These are phyloP conservation scores for Polymixis lichenea DNA, from an alignment of 2,888 invertebrate species.

Conservation along the genomic window DNA sequence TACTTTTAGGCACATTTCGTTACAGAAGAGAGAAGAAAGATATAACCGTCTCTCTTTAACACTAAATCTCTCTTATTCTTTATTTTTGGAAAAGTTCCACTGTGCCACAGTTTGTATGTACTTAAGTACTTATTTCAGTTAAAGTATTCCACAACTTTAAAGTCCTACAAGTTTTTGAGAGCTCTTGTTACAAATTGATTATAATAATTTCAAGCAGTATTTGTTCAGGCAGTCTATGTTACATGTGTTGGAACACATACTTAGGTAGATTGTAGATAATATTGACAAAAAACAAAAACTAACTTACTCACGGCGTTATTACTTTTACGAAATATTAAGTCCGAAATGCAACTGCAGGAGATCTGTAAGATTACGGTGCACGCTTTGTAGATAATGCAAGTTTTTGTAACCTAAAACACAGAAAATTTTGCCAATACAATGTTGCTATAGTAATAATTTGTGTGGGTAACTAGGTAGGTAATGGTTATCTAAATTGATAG, in stretches of 20 bases:
- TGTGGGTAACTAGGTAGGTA: neutral
- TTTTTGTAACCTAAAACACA: slow-evolving; percentile 38
- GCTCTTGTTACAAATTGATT: neutral
- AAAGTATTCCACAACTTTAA: neutral
- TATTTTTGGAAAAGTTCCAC: too few relatives aligned
- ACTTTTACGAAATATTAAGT: slow-evolving; percentile 30
- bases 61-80: too few relatives aligned
- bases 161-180: neutral
- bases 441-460: neutral
- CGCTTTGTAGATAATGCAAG: slow-evolving; percentile 25
- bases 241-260: neutral
- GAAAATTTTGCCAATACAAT: slow-evolving; percentile 8
- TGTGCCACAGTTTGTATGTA: too few relatives aligned
- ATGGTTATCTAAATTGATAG: neutral
- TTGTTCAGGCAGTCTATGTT: neutral
- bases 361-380: slow-evolving; percentile 34
- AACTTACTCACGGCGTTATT: neutral
- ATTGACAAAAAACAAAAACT: neutral
- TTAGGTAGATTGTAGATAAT: neutral
- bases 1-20: too few relatives aligned
- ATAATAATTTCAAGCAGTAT: neutral
- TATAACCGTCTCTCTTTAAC: too few relatives aligned
- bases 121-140: neutral
- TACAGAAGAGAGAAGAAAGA: too few relatives aligned
- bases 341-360: slow-evolving; percentile 25